These are phyloP conservation scores for Mermis nigrescens DNA, from an alignment of 2,888 invertebrate genomes.

Conservation along the genomic window DNA sequence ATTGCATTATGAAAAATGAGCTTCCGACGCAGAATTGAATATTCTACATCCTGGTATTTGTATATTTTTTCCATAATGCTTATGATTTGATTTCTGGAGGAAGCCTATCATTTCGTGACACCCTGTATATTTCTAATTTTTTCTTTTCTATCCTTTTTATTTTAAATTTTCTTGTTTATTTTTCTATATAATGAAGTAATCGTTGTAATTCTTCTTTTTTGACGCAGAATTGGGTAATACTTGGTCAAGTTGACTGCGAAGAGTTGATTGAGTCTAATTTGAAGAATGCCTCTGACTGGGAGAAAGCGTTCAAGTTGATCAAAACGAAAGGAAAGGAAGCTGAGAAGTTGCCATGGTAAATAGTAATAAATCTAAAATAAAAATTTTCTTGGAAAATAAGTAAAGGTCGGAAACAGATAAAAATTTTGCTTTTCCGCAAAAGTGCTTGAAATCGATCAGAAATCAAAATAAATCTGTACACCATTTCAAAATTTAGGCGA, in stretches of 20 bases:
- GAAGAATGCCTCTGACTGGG: conserved; percentile 57
- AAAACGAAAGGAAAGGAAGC: conserved; percentile 78
- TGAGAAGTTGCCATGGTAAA: conserved; percentile 64
- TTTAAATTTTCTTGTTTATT: background rate
- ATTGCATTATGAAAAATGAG: too few species aligned
- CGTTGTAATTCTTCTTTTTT: conserved; percentile 5
- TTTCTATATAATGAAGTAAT: background rate
- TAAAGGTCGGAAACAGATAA: conserved; percentile 7
- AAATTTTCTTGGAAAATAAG: conserved; percentile 10
- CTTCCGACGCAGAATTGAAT: too few species aligned
- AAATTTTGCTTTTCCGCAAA: too few species aligned
- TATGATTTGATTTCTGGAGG: too few species aligned
- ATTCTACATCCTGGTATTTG: too few species aligned
- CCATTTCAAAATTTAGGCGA: too few species aligned
- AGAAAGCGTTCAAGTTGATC: conserved; percentile 63
- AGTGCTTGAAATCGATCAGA: too few species aligned
- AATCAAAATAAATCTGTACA: too few species aligned
- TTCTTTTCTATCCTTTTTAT: too few species aligned
- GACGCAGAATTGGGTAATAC: conserved; percentile 52
- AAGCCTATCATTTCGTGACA: too few species aligned
- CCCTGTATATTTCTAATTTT: too few species aligned
- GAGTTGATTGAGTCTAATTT: conserved; percentile 50
- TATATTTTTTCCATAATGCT: too few species aligned
- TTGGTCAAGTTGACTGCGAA: conserved; percentile 58
- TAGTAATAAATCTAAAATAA: conserved; percentile 14